Percentiles rank a stretch among this genome's conserved stretches.
Conservation (phyloP, 2,888 invertebrate genomes). For the Sphecodes monilicornis region DNA sequence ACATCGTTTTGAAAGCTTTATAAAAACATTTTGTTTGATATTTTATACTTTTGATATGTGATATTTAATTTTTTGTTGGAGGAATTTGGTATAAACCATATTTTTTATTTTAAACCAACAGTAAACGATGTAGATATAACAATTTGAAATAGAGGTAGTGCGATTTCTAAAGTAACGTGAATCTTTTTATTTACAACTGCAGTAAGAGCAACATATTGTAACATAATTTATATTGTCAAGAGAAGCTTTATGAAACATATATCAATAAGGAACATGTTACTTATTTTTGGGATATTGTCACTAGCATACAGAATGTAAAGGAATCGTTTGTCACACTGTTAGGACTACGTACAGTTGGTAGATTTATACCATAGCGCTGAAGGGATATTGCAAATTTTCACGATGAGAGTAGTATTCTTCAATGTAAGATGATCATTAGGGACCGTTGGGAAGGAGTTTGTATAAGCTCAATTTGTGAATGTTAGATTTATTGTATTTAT, state of each 20-base stretch:
- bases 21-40: no score
- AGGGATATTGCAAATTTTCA: constrained; percentile 7
- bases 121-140: no score
- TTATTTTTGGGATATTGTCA: constrained; percentile 6
- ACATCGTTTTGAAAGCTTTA: no score
- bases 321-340: constrained; percentile 11
- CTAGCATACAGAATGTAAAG: neutral
- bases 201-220: neutral
- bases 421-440: neutral
- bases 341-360: neutral
- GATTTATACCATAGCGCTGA: neutral
- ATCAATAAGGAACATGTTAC: neutral
- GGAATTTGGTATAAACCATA: no score
- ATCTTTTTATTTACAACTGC: neutral
- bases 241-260: neutral
- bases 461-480: neutral
- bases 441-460: neutral
- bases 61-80: no score
- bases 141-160: neutral
- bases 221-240: constrained; percentile 1
- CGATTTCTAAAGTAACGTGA: neutral
- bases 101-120: no score
- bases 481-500: neutral
- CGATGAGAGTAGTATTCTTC: constrained; percentile 8
- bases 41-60: no score